A percentile compares a stretch with the other conserved stretches of the same genome.
These are phyloP conservation scores for Lysandra bellargus DNA, from an alignment of 2,888 invertebrate genomes.

Conservation along the genomic window DNA sequence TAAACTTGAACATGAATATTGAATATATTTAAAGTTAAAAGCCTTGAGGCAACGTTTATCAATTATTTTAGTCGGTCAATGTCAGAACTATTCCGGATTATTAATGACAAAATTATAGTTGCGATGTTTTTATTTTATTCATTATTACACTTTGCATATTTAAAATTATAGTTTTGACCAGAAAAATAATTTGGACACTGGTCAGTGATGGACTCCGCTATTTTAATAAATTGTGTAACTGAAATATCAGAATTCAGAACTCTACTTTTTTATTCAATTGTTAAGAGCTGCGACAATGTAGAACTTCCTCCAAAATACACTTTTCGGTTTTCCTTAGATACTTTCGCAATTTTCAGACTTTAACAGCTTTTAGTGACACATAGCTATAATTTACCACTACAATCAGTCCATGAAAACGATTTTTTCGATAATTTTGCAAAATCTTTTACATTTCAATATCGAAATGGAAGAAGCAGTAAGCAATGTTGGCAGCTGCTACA, in stretches of 20 bases:
- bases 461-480: constrained; percentile 27
- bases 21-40: constrained; percentile 13
- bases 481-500: constrained; percentile 43
- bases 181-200: neutral
- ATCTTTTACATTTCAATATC: constrained; percentile 23
- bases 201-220: neutral
- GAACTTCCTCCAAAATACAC: neutral
- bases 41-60: constrained; percentile 20
- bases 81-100: constrained; percentile 9
- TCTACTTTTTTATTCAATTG: neutral
- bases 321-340: neutral
- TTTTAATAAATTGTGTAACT: neutral
- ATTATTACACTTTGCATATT: neutral
- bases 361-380: neutral
- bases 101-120: constrained; percentile 9
- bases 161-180: neutral
- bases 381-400: no score
- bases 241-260: neutral
- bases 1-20: constrained; percentile 30
- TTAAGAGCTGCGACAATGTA: neutral
- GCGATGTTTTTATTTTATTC: neutral
- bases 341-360: neutral
- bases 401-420: neutral
- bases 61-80: constrained; percentile 17
- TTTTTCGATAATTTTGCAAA: neutral